Evolutionary conservation across 2,113 vertebrate species (phyloP).

Genomic region (Strigops habroptila): DNA sequence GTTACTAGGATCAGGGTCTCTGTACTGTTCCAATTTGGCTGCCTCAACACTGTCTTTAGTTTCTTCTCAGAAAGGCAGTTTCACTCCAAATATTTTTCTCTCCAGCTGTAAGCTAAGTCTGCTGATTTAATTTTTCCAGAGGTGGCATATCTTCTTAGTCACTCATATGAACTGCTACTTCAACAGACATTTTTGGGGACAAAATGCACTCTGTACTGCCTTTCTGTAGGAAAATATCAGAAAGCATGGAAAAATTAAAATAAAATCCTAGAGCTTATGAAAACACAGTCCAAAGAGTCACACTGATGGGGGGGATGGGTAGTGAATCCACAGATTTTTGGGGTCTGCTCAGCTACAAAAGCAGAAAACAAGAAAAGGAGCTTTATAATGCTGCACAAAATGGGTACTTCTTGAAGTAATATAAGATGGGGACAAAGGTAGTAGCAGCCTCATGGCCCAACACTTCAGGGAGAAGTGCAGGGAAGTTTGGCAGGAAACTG

Average conservation of each 20-base stretch:
- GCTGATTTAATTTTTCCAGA: conserved; percentile 44
- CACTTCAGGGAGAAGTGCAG: background rate
- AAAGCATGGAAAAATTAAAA: background rate
- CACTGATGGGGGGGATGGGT: fast-evolving
- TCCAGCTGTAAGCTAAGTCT: background rate
- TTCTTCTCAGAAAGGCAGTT: conserved; percentile 12
- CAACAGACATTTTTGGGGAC: background rate
- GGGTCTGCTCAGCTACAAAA: background rate
- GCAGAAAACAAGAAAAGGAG: background rate
- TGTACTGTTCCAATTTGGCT: background rate
- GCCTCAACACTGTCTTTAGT: background rate
- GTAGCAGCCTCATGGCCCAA: background rate
- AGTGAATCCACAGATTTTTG: background rate
- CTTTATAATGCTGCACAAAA: background rate
- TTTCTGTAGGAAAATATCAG: background rate
- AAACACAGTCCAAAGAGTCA: background rate
- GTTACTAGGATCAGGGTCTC: background rate
- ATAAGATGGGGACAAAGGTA: background rate
- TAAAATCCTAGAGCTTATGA: background rate
- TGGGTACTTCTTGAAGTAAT: background rate
- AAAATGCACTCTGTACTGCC: background rate
- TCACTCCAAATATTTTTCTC: background rate
- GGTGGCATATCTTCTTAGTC: background rate
- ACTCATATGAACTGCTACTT: background rate
- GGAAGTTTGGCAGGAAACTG: background rate